Percentiles rank a stretch among this genome's conserved stretches.
phyloP scores from a whole-genome alignment of 2,797 vertebrate species.

The Zenarchopterus dispar region DNA sequence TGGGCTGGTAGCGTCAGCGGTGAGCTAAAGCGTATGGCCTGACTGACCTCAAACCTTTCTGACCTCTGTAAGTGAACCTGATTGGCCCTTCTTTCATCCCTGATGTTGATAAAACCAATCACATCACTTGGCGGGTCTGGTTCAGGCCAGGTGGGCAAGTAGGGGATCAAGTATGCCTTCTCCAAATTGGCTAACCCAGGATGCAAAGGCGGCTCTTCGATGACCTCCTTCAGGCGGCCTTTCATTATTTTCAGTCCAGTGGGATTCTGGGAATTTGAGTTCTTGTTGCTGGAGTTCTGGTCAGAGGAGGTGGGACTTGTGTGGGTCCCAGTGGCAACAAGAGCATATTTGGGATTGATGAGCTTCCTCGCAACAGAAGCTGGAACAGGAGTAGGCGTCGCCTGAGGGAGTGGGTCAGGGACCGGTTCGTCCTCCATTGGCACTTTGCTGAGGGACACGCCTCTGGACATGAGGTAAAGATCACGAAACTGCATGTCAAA shows the following conservation, averaged over 20 bases:
- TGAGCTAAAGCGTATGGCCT: slow-evolving; percentile 88
- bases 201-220: slow-evolving; percentile 79
- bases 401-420: slow-evolving; percentile 82
- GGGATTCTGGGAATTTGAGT: slow-evolving; percentile 64
- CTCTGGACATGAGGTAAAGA: slow-evolving; percentile 88
- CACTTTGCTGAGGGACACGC: slow-evolving; percentile 88
- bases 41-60: slow-evolving; percentile 88
- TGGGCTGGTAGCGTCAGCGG: slow-evolving; percentile 61
- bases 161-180: slow-evolving; percentile 91
- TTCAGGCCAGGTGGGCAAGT: slow-evolving; percentile 95
- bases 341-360: slow-evolving; percentile 95
- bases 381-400: slow-evolving; percentile 75
- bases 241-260: slow-evolving; percentile 65
- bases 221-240: slow-evolving; percentile 43
- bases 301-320: slow-evolving; percentile 85
- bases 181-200: slow-evolving; percentile 90
- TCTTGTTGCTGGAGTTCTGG: slow-evolving; percentile 80
- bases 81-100: slow-evolving; percentile 89
- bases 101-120: slow-evolving; percentile 96
- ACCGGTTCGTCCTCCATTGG: slow-evolving; percentile 86
- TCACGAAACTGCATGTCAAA: slow-evolving; percentile 95
- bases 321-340: slow-evolving; percentile 85
- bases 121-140: slow-evolving; percentile 95
- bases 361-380: slow-evolving; percentile 88
- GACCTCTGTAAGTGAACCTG: slow-evolving; percentile 93